Evolutionary conservation across 2,888 invertebrate species (phyloP).

Genomic region (Podotricha telesiphe): DNA sequence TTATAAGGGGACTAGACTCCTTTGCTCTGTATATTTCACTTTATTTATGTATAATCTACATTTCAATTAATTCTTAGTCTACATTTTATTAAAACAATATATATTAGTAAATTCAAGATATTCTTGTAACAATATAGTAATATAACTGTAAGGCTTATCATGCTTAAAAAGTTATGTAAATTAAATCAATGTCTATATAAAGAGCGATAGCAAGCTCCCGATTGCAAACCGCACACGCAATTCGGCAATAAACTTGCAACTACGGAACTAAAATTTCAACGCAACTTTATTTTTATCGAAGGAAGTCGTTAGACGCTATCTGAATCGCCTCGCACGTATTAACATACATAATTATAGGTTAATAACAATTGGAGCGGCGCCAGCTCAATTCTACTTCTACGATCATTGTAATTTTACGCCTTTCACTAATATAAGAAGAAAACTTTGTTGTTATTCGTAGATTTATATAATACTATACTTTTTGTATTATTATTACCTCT

Average conservation of each 20-base stretch:
- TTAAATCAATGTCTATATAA: slow-evolving; percentile 82
- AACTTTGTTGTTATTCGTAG: slow-evolving; percentile 57
- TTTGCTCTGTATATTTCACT: background rate
- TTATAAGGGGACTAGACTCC: background rate
- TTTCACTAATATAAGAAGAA: slow-evolving; percentile 67
- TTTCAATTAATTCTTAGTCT: background rate
- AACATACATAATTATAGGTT: slow-evolving; percentile 83
- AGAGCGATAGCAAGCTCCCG: slow-evolving; percentile 70
- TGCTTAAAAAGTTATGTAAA: slow-evolving; percentile 67
- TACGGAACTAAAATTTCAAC: slow-evolving; percentile 83
- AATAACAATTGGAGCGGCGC: slow-evolving; percentile 76
- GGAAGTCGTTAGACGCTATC: slow-evolving; percentile 83
- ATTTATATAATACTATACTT: background rate
- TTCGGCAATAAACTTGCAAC: slow-evolving; percentile 79
- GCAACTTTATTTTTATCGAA: slow-evolving; percentile 82
- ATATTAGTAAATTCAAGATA: too few species aligned
- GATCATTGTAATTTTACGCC: slow-evolving; percentile 73
- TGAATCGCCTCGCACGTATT: slow-evolving; percentile 79
- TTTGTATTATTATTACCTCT: background rate
- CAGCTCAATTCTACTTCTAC: slow-evolving; percentile 72
- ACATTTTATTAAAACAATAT: too few species aligned
- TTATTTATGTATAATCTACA: slow-evolving; percentile 9
- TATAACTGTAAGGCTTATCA: slow-evolving; percentile 21
- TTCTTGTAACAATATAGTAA: background rate
- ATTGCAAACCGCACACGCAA: slow-evolving; percentile 76